Percentiles rank a stretch among this genome's conserved stretches.
These are phyloP conservation scores for Brienomyrus brachyistius DNA, from an alignment of 2,113 vertebrate genomes.

Conservation along the genomic window DNA sequence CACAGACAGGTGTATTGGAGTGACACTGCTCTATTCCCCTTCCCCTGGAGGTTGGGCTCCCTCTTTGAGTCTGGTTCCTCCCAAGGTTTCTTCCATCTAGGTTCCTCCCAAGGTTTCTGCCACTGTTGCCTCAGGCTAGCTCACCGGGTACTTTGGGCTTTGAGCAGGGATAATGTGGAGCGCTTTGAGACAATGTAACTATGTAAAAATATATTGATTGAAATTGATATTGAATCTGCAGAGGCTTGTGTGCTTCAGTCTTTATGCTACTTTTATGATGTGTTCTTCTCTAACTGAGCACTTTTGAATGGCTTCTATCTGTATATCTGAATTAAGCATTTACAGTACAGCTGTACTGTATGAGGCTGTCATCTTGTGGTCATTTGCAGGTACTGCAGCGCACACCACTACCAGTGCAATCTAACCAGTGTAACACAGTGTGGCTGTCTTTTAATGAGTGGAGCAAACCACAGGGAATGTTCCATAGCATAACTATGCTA, in stretches of 20 bases:
- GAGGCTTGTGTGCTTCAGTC: neutral
- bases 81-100: too few species aligned
- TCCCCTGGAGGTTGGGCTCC: too few species aligned
- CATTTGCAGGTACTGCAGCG: conserved; percentile 1
- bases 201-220: neutral
- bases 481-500: neutral
- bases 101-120: too few species aligned
- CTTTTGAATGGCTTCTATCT: neutral
- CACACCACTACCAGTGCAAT: neutral
- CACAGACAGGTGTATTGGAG: neutral
- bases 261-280: neutral
- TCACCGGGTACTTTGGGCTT: too few species aligned
- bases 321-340: neutral
- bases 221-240: neutral
- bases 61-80: too few species aligned
- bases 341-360: neutral
- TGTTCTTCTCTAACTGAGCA: neutral
- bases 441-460: neutral
- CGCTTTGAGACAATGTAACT: neutral
- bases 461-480: neutral
- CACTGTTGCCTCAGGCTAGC: too few species aligned
- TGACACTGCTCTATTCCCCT: neutral
- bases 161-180: too few species aligned
- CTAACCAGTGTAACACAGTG: neutral
- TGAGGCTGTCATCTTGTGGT: conserved; percentile 24